These are phyloP conservation scores for Sceloporus undulatus DNA, from an alignment of 2,113 vertebrate species.

Conservation along the genomic window DNA sequence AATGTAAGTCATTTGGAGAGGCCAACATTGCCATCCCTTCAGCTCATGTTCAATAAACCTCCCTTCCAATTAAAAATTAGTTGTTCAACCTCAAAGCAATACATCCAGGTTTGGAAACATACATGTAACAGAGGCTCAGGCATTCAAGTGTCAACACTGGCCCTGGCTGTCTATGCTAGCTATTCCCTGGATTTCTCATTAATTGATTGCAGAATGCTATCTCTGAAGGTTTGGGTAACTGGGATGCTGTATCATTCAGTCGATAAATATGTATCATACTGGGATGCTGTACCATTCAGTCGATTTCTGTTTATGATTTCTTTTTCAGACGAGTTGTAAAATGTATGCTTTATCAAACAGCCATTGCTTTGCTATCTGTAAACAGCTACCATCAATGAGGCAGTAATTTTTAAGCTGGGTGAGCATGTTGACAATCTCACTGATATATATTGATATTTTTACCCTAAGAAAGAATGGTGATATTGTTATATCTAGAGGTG, in stretches of 20 bases:
- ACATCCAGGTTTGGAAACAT: neutral
- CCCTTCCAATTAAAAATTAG: neutral
- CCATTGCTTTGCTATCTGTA: neutral
- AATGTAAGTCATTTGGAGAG: neutral
- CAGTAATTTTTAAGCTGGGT: neutral
- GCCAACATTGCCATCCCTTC: neutral
- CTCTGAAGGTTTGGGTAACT: neutral
- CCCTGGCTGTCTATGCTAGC: too few species aligned
- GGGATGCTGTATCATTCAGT: neutral
- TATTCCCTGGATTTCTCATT: neutral
- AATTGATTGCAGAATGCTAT: neutral
- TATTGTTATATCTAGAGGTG: neutral
- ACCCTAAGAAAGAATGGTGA: neutral
- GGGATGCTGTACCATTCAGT: neutral
- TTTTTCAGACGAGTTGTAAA: constrained; percentile 16
- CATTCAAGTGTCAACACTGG: too few species aligned
- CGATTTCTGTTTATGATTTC: neutral
- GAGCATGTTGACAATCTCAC: neutral
- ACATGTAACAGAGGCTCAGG: neutral
- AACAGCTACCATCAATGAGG: neutral
- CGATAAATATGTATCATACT: neutral
- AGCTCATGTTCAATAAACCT: neutral
- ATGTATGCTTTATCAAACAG: neutral
- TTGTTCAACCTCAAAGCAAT: neutral
- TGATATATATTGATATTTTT: neutral